Evolutionary conservation across 2,888 invertebrate genomes (phyloP).

Genomic region (Pocota personata): DNA sequence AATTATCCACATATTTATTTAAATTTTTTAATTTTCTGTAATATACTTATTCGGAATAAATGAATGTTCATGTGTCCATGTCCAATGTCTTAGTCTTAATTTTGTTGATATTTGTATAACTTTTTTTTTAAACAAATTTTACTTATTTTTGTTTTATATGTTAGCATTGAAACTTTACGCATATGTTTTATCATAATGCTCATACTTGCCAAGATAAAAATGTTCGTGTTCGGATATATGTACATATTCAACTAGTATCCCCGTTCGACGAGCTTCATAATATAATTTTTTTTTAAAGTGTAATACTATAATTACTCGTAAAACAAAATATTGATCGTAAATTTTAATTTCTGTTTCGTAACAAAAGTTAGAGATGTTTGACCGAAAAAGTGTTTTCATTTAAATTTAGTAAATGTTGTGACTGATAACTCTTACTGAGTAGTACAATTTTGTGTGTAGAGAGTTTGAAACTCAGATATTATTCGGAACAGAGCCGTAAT

Average conservation of each 20-base stretch:
- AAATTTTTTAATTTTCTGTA: constrained; percentile 13
- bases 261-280: no score
- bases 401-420: no score
- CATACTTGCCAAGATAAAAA: background rate
- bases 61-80: constrained; percentile 36
- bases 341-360: no score
- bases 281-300: no score
- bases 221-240: background rate
- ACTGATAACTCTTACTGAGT: no score
- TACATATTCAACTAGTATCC: background rate
- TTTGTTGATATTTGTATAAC: constrained; percentile 1
- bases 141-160: background rate
- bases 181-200: background rate
- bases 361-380: no score
- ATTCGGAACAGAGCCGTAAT: no score
- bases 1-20: constrained; percentile 10
- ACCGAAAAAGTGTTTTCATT: no score
- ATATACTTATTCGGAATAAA: constrained; percentile 43
- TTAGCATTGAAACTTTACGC: background rate
- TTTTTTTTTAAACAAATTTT: background rate
- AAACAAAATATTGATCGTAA: no score
- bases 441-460: no score
- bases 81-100: constrained; percentile 1
- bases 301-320: no score
- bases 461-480: no score